These are phyloP conservation scores for Zaprionus obscuricornis DNA, from an alignment of 2,888 invertebrate species.

Conservation along the genomic window DNA sequence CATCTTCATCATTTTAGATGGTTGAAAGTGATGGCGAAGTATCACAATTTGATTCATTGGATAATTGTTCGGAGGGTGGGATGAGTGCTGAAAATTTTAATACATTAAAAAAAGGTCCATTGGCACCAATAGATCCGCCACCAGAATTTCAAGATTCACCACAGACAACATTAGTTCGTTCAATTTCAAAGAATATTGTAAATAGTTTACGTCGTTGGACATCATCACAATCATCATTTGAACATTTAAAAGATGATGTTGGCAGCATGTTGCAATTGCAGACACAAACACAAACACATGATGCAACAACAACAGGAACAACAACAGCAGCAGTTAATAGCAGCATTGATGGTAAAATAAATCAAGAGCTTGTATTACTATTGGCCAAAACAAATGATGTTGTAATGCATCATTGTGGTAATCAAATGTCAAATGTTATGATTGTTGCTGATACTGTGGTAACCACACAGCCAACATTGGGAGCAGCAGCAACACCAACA, in stretches of 20 bases:
- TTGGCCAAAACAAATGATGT: constrained; percentile 32
- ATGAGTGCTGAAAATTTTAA: constrained; percentile 93
- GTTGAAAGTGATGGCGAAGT: constrained; percentile 93
- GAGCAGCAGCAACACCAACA: neutral
- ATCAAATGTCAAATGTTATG: no score
- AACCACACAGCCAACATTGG: constrained; percentile 15
- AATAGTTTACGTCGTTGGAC: constrained; percentile 80
- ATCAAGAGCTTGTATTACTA: constrained; percentile 51
- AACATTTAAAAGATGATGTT: constrained; percentile 75
- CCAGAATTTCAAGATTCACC: constrained; percentile 89
- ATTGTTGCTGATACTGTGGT: constrained; percentile 14
- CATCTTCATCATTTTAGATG: constrained; percentile 85
- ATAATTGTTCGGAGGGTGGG: constrained; percentile 88
- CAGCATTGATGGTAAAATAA: constrained; percentile 23
- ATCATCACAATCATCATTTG: constrained; percentile 81
- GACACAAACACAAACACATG: no score
- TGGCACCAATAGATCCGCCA: constrained; percentile 91
- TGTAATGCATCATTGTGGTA: no score
- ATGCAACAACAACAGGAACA: constrained; percentile 2
- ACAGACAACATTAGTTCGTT: constrained; percentile 81
- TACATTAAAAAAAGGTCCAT: constrained; percentile 91
- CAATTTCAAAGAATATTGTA: constrained; percentile 79
- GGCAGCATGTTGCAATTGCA: constrained; percentile 12
- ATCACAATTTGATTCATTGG: constrained; percentile 91
- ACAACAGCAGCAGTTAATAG: constrained; percentile 10